Conservation (phyloP, 2,113 vertebrate genomes). For the Neomonachus schauinslandi region DNA sequence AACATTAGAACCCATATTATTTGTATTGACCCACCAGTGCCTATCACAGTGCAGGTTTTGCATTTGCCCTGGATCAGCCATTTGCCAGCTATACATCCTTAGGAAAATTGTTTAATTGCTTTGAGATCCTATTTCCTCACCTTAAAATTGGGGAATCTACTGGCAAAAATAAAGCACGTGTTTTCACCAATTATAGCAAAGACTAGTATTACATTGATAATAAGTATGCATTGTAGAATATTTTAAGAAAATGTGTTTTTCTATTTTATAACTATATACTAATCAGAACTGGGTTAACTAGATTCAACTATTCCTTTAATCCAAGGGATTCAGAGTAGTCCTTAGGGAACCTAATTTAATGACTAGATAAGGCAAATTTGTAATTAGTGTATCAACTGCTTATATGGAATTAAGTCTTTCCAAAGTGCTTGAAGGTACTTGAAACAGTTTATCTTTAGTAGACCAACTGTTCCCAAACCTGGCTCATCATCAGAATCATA, state of each 20-base stretch:
- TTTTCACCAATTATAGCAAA: constrained; percentile 58
- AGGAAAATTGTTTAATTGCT: constrained; percentile 38
- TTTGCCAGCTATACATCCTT: not conserved
- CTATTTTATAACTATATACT: constrained; percentile 62
- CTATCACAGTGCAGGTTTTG: not conserved
- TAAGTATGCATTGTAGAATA: constrained; percentile 53
- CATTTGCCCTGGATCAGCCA: constrained; percentile 4
- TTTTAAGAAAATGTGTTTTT: constrained; percentile 50
- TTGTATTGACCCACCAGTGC: not conserved
- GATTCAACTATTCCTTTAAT: constrained; percentile 76
- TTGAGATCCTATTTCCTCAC: constrained; percentile 64
- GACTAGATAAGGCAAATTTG: constrained; percentile 74
- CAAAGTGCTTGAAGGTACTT: constrained; percentile 72
- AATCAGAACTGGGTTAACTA: constrained; percentile 78
- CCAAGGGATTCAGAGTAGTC: constrained; percentile 62
- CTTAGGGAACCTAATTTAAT: constrained; percentile 78
- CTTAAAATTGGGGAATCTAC: constrained; percentile 50
- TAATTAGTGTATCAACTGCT: constrained; percentile 75
- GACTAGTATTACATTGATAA: constrained; percentile 33
- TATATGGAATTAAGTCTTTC: constrained; percentile 76
- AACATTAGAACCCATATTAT: not conserved
- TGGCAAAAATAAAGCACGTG: constrained; percentile 17
- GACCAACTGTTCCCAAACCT: constrained; percentile 53
- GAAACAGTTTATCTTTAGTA: constrained; percentile 74
- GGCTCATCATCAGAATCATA: constrained; percentile 24